Evolutionary conservation across 2,113 vertebrate genomes (phyloP).

Genomic region (Nasalis larvatus): DNA sequence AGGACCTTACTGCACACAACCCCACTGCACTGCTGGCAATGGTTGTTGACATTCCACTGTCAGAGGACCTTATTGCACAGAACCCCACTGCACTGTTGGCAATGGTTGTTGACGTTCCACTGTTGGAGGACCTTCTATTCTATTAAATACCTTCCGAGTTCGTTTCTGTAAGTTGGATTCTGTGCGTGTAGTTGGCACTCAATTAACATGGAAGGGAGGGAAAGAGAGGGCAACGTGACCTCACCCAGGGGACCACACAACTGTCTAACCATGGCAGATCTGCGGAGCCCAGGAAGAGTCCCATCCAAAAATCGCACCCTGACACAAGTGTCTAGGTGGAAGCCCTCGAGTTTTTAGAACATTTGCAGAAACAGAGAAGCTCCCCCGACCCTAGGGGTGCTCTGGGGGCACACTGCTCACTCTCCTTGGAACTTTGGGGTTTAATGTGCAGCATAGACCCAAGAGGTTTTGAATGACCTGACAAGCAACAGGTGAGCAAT

Average conservation of each 20-base stretch:
- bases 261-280: no score
- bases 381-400: rapidly evolving
- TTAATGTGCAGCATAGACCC: rapidly evolving
- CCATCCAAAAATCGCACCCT: not conserved
- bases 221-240: not conserved
- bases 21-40: rapidly evolving
- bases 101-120: rapidly evolving
- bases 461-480: not conserved
- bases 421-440: no score
- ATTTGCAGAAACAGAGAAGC: rapidly evolving
- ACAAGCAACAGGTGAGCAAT: not conserved
- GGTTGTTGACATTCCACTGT: rapidly evolving
- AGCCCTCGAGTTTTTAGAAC: not conserved
- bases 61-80: no score
- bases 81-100: no score
- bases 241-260: not conserved
- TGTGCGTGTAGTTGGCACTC: not conserved
- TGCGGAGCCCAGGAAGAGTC: no score
- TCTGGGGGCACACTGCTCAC: rapidly evolving
- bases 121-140: rapidly evolving
- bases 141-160: rapidly evolving
- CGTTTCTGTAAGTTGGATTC: not conserved
- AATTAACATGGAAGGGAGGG: no score
- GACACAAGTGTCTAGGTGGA: not conserved
- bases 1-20: no score